Percentiles rank a stretch among this genome's conserved stretches.
phyloP scores from a whole-genome alignment of 2,113 vertebrate genomes.

The Brachyhypopomus occidentalis region DNA sequence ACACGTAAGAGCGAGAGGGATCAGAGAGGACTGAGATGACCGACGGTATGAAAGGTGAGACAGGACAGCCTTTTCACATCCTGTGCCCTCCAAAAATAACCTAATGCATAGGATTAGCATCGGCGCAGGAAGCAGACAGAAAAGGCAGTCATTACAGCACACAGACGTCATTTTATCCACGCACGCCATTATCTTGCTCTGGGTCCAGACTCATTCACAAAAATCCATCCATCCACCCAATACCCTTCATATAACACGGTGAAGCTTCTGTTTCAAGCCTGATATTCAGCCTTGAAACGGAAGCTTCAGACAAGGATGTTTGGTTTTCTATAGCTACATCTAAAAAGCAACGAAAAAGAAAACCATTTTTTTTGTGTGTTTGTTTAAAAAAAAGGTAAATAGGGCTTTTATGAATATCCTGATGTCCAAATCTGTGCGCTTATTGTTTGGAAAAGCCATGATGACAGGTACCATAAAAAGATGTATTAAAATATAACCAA shows the following conservation, averaged over 20 bases:
- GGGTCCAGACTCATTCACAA: conserved; percentile 66
- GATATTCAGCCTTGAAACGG: conserved; percentile 54
- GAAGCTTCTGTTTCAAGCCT: conserved; percentile 63
- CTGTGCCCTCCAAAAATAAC: conserved; percentile 76
- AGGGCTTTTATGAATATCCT: no score
- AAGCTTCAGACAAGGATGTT: conserved; percentile 60
- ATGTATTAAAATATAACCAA: background rate
- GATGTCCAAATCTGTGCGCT: background rate
- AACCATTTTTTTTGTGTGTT: background rate
- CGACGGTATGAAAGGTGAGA: conserved; percentile 76
- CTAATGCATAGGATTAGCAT: conserved; percentile 77
- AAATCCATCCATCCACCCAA: conserved; percentile 38
- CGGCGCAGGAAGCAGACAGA: conserved; percentile 71
- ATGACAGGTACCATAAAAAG: background rate
- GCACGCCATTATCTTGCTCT: conserved; percentile 70
- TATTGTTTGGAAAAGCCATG: background rate
- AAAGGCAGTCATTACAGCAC: conserved; percentile 71
- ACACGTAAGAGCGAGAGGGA: conserved; percentile 18
- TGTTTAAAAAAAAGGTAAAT: background rate
- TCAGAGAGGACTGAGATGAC: conserved; percentile 72
- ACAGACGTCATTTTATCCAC: conserved; percentile 74
- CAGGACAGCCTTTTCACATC: conserved; percentile 75
- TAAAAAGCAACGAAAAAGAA: background rate
- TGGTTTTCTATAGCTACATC: conserved; percentile 10
- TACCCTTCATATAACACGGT: conserved; percentile 61